These are phyloP conservation scores for Brienomyrus brachyistius DNA, from an alignment of 2,113 vertebrate species.

Conservation along the genomic window DNA sequence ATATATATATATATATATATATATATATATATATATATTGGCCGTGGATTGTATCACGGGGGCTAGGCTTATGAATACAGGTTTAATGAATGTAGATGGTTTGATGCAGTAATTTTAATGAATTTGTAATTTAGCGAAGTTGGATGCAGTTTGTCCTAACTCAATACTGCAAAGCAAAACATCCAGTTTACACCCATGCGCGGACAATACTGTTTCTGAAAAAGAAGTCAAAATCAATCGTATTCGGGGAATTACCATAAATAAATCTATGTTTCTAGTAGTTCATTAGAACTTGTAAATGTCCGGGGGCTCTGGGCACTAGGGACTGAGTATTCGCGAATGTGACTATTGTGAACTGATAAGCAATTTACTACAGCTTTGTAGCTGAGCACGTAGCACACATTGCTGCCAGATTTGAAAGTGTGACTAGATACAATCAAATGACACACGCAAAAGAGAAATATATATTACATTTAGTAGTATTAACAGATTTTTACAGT, in stretches of 20 bases:
- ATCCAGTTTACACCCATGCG: background rate
- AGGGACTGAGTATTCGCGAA: constrained; percentile 41
- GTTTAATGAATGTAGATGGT: background rate
- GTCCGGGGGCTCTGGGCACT: constrained; percentile 32
- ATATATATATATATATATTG: constrained; percentile 43
- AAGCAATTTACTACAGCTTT: constrained; percentile 53
- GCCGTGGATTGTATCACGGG: constrained; percentile 22
- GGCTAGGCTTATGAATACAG: background rate
- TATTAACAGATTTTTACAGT: constrained; percentile 42
- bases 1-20: constrained; percentile 41
- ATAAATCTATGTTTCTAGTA: background rate
- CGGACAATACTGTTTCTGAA: background rate
- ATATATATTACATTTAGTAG: constrained; percentile 22
- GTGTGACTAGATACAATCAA: constrained; percentile 30
- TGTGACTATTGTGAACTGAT: constrained; percentile 31
- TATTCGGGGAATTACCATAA: background rate
- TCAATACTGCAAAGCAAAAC: background rate
- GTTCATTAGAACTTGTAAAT: background rate
- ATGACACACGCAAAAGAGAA: constrained; percentile 26
- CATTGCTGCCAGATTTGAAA: constrained; percentile 64
- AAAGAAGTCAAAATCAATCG: background rate
- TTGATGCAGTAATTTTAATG: background rate
- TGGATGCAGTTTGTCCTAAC: constrained; percentile 29
- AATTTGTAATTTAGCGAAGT: constrained; percentile 1
- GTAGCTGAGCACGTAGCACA: constrained; percentile 68